Base-by-base conservation (phyloP, 2,797 vertebrate genomes). In the Varecia variegata region DNA sequence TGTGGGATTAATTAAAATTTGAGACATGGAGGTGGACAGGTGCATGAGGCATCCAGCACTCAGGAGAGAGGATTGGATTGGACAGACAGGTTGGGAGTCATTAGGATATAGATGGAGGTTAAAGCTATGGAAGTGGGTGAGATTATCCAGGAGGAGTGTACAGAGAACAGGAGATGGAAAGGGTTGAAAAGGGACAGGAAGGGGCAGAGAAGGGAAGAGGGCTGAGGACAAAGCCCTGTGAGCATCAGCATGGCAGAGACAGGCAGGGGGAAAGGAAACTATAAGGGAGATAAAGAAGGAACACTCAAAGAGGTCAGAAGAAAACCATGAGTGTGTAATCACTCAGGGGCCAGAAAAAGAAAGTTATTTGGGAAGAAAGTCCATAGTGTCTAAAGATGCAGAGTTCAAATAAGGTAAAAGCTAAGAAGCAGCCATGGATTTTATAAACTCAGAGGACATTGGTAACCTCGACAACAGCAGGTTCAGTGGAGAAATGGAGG, bases 181-280 rank as follows among this genome's bases (percentile, higher is more conserved):
- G 38, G 25, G 25, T 21, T 3, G 18, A 2, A 3, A 38, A 54
- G 54, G 35, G 40, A 15, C 25, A n/a, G 23, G 60, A 50, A 10
- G 14, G 12, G 4, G 6, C 15, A 35, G n/a, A 20, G 21, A 15
- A 30, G 11, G 13, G 7, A 38, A 38, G 43, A 30, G 38, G 23
- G 12, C n/a, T 60, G 90, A 97, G 89, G 73, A 45, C 52, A 56
- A 88, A 45, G 30, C 30, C 20, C 45, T 58, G 15, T 38, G 54
- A 56, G 23, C 8, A 73, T 5, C 45, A 95, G 27, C 45, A 71
- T n/a, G 23, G 43, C 14, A 58, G 50, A 67, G 47, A 83, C 30
- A 65, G 6, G 38, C 92, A 98, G 93, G 93, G 40, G 95, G 96
- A 35, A 38, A 65, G 73, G 35, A 70, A 30, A 7, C 45, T 30